These are phyloP conservation scores for Zoanthus solanderi DNA, from an alignment of 92 coral and sea anemone genomes.

Conservation along the genomic window DNA sequence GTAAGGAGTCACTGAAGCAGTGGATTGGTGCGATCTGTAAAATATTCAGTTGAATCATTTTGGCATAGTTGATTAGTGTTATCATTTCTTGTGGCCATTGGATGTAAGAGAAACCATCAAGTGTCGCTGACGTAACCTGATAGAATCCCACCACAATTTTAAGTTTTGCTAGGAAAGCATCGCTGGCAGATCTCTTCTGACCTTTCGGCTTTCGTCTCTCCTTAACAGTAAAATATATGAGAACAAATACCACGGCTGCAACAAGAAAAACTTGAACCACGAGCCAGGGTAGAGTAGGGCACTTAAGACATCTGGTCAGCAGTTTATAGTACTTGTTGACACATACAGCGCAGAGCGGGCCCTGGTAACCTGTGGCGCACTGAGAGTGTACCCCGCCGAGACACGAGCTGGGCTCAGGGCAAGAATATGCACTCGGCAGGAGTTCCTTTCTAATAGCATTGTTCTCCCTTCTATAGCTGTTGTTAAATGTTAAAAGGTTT, in stretches of 20 bases:
- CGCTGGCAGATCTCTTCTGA: slow-evolving; percentile 47
- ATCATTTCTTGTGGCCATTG: slow-evolving; percentile 67
- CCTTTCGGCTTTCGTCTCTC: slow-evolving; percentile 36
- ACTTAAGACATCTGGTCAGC: slow-evolving; percentile 59
- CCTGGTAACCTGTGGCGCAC: slow-evolving; percentile 64
- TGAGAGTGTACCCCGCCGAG: slow-evolving; percentile 67
- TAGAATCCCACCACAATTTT: slow-evolving; percentile 69
- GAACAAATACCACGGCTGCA: background rate
- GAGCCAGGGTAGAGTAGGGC: slow-evolving; percentile 61
- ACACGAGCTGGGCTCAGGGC: slow-evolving; percentile 61
- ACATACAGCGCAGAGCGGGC: slow-evolving; percentile 73
- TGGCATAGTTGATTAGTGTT: slow-evolving; percentile 61
- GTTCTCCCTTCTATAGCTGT: slow-evolving; percentile 32
- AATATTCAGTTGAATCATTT: slow-evolving; percentile 61
- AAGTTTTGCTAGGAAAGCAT: slow-evolving; percentile 61
- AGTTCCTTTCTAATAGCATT: slow-evolving; percentile 19
- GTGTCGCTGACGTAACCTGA: slow-evolving; percentile 69
- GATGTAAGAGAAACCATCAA: slow-evolving; percentile 68
- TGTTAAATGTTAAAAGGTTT: slow-evolving; percentile 50
- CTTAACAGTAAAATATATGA: slow-evolving; percentile 30
- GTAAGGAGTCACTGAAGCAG: slow-evolving; percentile 49
- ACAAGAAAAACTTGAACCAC: slow-evolving; percentile 54
- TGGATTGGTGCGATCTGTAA: slow-evolving; percentile 67
- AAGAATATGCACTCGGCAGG: slow-evolving; percentile 56
- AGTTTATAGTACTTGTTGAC: slow-evolving; percentile 49